These are phyloP conservation scores for Zootermopsis nevadensis DNA, from an alignment of 2,888 invertebrate genomes.

Conservation along the genomic window DNA sequence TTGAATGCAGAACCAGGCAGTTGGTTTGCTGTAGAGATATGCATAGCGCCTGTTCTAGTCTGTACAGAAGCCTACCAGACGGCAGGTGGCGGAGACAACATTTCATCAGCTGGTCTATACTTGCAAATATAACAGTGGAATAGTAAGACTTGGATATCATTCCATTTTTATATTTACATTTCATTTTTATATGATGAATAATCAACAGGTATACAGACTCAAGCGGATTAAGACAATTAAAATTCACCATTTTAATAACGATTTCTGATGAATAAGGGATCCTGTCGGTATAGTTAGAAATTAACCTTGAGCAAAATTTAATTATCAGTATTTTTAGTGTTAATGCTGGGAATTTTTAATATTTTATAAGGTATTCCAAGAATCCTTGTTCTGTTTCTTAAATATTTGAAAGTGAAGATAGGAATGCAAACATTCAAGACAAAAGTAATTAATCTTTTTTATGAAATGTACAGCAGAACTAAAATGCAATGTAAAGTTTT, in stretches of 20 bases:
- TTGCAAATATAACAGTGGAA: conserved; percentile 59
- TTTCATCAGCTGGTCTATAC: conserved; percentile 86
- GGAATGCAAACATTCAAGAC: no score
- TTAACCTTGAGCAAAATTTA: not conserved
- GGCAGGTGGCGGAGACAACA: conserved; percentile 89
- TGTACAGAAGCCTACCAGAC: conserved; percentile 85
- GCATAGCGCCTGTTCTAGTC: conserved; percentile 85
- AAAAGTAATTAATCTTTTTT: no score
- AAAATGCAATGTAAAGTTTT: no score
- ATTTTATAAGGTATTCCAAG: no score
- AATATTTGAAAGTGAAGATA: no score
- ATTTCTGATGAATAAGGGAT: not conserved
- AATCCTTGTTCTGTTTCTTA: no score
- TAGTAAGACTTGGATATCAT: not conserved
- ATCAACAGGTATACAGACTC: not conserved
- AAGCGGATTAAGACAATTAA: not conserved
- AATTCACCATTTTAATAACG: not conserved
- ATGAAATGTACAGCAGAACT: no score
- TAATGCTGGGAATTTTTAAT: not conserved
- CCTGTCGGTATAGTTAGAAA: not conserved
- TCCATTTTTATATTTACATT: conserved; percentile 3
- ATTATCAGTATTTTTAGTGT: not conserved
- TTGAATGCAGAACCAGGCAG: not conserved
- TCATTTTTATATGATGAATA: not conserved
- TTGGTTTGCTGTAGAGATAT: conserved; percentile 69